Evolutionary conservation across 1,140 invertebrate species (phyloP), one percentile per base, ranked within the genome.

Genomic region (Rhyacophila brunnea): DNA sequence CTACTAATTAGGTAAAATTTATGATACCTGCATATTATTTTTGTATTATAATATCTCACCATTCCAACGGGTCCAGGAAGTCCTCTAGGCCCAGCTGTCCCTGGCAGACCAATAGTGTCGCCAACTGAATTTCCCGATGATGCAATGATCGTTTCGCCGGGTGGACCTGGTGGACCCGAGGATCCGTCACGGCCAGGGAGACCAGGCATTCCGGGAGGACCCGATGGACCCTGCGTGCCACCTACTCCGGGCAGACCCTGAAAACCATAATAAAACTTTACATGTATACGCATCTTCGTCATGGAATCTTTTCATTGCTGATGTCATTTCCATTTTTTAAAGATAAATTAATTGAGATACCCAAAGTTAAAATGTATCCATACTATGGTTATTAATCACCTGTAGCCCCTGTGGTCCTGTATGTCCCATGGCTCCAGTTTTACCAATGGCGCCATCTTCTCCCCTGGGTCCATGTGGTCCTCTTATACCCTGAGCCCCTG

Each of bases 131-230:
- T 15, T 1, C 20, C 10, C 10, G 36, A 18, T 40, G 55, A 18
- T 11, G 67, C 60, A 10, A 68, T 65, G 47, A 66, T 65, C 2
- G 68, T 58, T 40, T 69, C 69, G 23, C 71, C 72, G 0, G 71
- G 65, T 9, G 62, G 67, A 15, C 58, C 57, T 20, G 56, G 56
- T 28, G 60, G 53, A 5, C 60, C 59, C 0, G 64, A 38, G 14
- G 45, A 51, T 20, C 59, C 59, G 7, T 55, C 19, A 11, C 46
- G 46, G 7, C 60, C 64, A 0, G 60, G 38, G 18, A 11, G 43
- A 0, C 60, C 60, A 13, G 54, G 15, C 6, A 36, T 2, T 40
- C 58, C 54, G 6, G 48, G 48, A 4, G 44, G n/a, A 17, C 68
- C 67, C 1, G 69, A 65, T 15, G 59, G 44, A 36, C 63, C 60